Conservation (phyloP, 2,888 invertebrate species). For the Eristalis intricaria region DNA sequence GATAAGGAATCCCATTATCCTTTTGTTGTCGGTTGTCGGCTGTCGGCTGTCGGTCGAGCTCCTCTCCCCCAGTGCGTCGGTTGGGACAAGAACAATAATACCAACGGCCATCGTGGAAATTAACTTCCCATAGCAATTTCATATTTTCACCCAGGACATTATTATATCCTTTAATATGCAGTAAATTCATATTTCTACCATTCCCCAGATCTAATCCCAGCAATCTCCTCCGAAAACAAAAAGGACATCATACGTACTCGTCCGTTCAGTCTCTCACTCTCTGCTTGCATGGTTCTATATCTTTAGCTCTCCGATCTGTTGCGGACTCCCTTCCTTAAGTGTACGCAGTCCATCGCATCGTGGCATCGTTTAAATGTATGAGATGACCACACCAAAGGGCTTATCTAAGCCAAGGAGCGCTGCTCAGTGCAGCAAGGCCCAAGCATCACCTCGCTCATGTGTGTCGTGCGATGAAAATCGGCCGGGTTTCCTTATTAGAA, state of each 20-base stretch:
- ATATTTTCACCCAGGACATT: conserved; percentile 72
- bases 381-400: conserved; percentile 70
- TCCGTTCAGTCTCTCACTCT: conserved; percentile 9
- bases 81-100: conserved; percentile 68
- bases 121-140: conserved; percentile 72
- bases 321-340: not conserved
- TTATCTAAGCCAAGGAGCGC: conserved; percentile 38
- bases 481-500: conserved; percentile 61
- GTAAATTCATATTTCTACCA: conserved; percentile 72
- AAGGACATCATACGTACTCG: conserved; percentile 70
- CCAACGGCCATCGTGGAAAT: conserved; percentile 71
- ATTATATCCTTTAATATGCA: conserved; percentile 73
- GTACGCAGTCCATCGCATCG: conserved; percentile 67
- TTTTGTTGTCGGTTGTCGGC: conserved; percentile 57
- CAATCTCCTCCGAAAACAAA: conserved; percentile 69
- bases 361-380: conserved; percentile 72
- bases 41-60: conserved; percentile 14
- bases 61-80: not conserved
- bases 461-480: conserved; percentile 48
- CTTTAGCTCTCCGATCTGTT: conserved; percentile 4
- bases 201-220: conserved; percentile 69
- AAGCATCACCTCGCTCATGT: conserved; percentile 21
- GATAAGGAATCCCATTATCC: conserved; percentile 72
- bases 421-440: not conserved
- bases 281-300: not conserved